phyloP scores from a whole-genome alignment of 2,888 invertebrate genomes.

The Tuberolachnus salignus region DNA sequence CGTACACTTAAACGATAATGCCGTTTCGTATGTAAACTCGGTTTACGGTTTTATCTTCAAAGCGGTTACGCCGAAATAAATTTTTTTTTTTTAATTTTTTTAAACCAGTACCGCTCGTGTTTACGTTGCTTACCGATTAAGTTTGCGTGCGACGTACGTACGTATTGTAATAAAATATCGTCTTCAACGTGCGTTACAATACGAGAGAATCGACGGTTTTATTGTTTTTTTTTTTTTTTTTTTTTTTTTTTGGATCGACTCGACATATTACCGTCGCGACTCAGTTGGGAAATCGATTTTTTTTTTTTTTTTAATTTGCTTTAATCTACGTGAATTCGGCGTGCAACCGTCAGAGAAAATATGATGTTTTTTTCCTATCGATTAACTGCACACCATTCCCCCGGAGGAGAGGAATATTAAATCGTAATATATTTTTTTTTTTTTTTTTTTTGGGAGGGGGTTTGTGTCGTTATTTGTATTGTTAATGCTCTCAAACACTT shows the following conservation, averaged over 20 bases:
- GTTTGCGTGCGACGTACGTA: too few species aligned
- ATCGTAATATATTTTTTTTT: conserved; percentile 15
- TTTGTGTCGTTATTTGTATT: conserved; percentile 8
- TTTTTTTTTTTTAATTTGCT: too few species aligned
- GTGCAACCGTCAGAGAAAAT: background rate
- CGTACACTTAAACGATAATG: background rate
- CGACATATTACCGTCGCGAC: background rate
- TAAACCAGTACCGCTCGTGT: background rate
- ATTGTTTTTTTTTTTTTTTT: too few species aligned
- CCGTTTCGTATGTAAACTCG: background rate
- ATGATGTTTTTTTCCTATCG: conserved; percentile 1
- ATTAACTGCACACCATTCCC: too few species aligned
- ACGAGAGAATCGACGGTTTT: background rate
- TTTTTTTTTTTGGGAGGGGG: too few species aligned
- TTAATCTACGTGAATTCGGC: too few species aligned
- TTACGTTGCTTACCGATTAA: background rate
- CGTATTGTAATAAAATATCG: too few species aligned
- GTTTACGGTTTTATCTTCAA: background rate
- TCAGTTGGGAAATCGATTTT: too few species aligned
- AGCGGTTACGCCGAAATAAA: background rate
- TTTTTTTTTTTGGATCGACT: background rate
- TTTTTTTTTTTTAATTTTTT: too few species aligned
- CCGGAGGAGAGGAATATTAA: conserved; percentile 2
- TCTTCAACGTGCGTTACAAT: background rate
- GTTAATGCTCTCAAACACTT: conserved; percentile 1